Conservation (phyloP, 2,888 invertebrate genomes). For the Caenorhabditis sinica region DNA sequence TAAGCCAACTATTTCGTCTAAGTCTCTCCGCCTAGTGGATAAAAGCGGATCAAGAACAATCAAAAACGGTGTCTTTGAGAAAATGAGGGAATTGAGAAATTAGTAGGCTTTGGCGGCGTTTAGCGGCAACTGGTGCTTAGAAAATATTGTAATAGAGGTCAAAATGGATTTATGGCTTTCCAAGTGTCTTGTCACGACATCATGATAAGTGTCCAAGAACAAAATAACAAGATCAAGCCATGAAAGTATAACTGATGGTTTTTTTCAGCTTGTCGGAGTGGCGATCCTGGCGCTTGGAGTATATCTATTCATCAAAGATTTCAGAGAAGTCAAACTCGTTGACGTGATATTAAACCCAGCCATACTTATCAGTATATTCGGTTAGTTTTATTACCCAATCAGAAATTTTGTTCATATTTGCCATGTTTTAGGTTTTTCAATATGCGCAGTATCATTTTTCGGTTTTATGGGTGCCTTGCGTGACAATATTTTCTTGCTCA, state of each 20-base stretch:
- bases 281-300: conserved; percentile 81
- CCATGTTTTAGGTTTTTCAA: conserved; percentile 52
- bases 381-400: neutral
- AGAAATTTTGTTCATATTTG: neutral
- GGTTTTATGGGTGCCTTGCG: conserved; percentile 82
- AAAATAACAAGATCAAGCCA: neutral
- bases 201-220: too few species aligned
- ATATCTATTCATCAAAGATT: conserved; percentile 82
- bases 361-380: conserved; percentile 71
- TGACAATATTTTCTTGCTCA: conserved; percentile 82
- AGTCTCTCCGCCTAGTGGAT: neutral
- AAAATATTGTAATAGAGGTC: neutral
- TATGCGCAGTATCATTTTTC: conserved; percentile 78
- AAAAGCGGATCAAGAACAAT: neutral
- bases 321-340: conserved; percentile 78
- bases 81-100: neutral
- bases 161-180: neutral
- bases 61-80: conserved; percentile 16
- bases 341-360: conserved; percentile 82
- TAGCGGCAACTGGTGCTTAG: neutral
- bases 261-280: conserved; percentile 81
- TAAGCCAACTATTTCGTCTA: conserved; percentile 22
- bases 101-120: conserved; percentile 14
- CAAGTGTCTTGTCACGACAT: neutral
- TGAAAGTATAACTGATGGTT: neutral